Evolutionary conservation across 2,888 invertebrate species (phyloP), one percentile per base, ranked within the genome.

Genomic region (Panzeria rudis): DNA sequence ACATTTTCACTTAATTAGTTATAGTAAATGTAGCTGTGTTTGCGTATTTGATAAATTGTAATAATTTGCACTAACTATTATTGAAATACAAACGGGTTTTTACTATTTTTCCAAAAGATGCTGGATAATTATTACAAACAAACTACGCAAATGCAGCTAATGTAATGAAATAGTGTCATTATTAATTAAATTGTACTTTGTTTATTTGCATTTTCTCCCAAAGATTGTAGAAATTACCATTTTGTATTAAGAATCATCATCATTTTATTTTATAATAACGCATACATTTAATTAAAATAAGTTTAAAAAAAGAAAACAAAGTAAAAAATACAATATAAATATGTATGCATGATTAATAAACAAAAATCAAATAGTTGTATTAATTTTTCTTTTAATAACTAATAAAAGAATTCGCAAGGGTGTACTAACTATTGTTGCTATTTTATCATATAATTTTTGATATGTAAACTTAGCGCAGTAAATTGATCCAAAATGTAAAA

Each of bases 201-300:
- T 59, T 76, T 78, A 69, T 82, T 82, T 82, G 82, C 78, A 85
- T 85, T 81, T 85, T 79, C 75, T 82, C 78, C 85, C 82, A 85
- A 85, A 82, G 82, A 84, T 82, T 82, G 61, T 85, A 85, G 73
- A 85, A 83, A 83, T 83, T 78, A 82, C 54, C 56, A 64, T 81
- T 80, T 82, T 83, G 47, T 56, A 68, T 73, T 68, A 81, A 78
- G 54, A n/a, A 75, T 56, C 71, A 69, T 41, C 41, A 62, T 32
- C 38, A 44, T 77, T 75, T 83, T 72, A 32, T 59, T 54, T 50
- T 75, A 69, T 29, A 78, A 54, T 50, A 54, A 50, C 23, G 56
- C 35, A 50, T 81, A 47, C 52, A 80, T 66, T 23, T n/a, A 50
- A 50, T 50, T 20, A 3, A 20, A 50, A 8, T 50, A 50, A 35